phyloP scores from a whole-genome alignment of 2,797 vertebrate genomes.

The Halcyon badia region DNA sequence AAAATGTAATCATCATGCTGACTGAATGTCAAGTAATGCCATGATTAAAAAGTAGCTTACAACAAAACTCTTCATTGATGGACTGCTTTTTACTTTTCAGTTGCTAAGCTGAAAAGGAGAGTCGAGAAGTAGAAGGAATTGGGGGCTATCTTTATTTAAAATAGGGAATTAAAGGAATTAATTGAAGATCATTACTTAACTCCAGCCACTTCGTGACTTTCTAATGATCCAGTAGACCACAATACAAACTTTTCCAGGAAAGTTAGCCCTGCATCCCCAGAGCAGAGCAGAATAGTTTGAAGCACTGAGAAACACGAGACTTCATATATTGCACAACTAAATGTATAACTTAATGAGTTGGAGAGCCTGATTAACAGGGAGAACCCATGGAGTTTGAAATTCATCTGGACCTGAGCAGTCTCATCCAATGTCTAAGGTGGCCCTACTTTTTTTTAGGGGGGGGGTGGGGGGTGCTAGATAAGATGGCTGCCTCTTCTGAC shows the following conservation, averaged over 20 bases:
- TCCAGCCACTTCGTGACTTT: not conserved
- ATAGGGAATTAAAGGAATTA: not conserved
- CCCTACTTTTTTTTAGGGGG: not conserved
- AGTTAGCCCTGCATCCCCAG: not conserved
- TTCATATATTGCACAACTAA: not conserved
- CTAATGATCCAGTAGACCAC: not conserved
- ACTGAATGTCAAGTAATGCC: constrained; percentile 27
- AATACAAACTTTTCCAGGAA: not conserved
- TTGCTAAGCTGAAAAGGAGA: not conserved
- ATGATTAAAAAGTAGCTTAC: constrained; percentile 42
- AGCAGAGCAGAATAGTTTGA: not conserved
- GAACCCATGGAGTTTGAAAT: not conserved
- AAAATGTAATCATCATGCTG: not conserved
- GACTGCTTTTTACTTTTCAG: not conserved
- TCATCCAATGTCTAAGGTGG: not conserved
- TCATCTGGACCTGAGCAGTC: not conserved
- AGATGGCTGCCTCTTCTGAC: not conserved
- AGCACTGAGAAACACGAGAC: not conserved
- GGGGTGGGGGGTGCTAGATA: not conserved
- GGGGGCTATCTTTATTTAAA: not conserved
- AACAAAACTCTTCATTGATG: not conserved
- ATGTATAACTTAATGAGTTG: not conserved
- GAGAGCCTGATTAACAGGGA: not conserved
- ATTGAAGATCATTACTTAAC: not conserved
- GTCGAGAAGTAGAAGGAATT: not conserved